These are phyloP conservation scores for Lasioglossum lativentre DNA, from an alignment of 2,888 invertebrate genomes.

Conservation along the genomic window DNA sequence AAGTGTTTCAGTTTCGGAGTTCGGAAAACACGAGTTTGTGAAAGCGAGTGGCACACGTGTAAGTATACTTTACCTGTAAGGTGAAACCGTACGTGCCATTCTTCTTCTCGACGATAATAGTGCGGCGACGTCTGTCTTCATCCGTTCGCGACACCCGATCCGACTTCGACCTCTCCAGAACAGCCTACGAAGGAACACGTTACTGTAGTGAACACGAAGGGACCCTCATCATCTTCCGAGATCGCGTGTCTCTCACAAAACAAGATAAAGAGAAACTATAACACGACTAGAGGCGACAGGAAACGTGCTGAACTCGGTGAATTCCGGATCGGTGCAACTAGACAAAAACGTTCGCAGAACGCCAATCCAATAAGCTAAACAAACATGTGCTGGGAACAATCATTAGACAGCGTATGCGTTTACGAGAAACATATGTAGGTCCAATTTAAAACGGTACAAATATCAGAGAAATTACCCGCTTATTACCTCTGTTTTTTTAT, in stretches of 20 bases:
- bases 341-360: not conserved
- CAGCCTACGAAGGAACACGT: conserved; percentile 84
- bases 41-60: conserved; percentile 10
- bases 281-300: not conserved
- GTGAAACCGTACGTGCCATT: conserved; percentile 97
- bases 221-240: not conserved
- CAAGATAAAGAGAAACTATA: not conserved
- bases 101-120: conserved; percentile 96
- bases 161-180: conserved; percentile 90
- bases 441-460: too few species aligned
- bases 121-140: conserved; percentile 94
- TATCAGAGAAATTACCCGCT: too few species aligned
- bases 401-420: not conserved
- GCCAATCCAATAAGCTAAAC: not conserved
- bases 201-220: conserved; percentile 7
- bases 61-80: conserved; percentile 87
- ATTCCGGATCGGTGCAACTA: not conserved
- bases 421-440: too few species aligned
- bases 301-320: not conserved
- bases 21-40: not conserved
- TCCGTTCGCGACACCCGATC: conserved; percentile 91
- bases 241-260: not conserved
- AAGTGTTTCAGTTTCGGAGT: not conserved
- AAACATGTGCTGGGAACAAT: not conserved
- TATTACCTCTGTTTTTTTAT: too few species aligned